Base-by-base conservation (phyloP, 2,113 vertebrate species). In the Okapia johnstoni region DNA sequence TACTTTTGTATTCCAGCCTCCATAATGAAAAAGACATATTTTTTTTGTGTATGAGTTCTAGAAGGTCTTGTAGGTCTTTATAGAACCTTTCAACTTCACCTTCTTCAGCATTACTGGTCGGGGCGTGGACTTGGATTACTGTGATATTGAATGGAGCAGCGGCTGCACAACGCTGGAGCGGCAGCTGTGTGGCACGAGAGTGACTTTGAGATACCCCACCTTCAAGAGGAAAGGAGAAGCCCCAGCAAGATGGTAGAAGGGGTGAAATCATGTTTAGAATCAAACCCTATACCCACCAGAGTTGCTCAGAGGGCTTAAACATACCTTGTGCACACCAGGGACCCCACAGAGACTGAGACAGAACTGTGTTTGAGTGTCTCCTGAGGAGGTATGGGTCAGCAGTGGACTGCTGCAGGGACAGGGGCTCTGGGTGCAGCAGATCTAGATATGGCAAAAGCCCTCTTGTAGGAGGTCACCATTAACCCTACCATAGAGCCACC, bases 401-500 rank as follows among this genome's bases (percentile, higher is more conserved):
- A 63, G 16, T 0, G 7, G 61, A 9, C 30, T 63, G 30, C 30
- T 9, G 61, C 30, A 63, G 30, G 33, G 30, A 15, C 15, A 4
- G 16, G 30, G 30, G 30, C 61, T 63, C 61, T n/a, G 30, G 30
- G 30, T 63, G 61, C 61, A 9, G 16, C 30, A 63, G 61, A n/a
- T 30, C 15, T 63, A 30, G 6, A 30, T n/a, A 3, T 63, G 61
- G 61, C 30, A 63, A 17, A n/a, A 63, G 61, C 30, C 61, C 16
- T 63, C 15, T n/a, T n/a, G 3, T 30, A 63, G 33, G 30, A 63
- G 7, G 15, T 63, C 7, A 0, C 30, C 33, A 17, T 63, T 63
- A 63, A 63, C 30, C 7, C 61, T 17, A 63, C 61, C 15, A 63
- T 0, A 63, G 61, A 63, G 61, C 15, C 0, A 0, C 61, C 15